Base-by-base conservation (phyloP, 2,113 vertebrate genomes). In the Elaphurus davidianus region DNA sequence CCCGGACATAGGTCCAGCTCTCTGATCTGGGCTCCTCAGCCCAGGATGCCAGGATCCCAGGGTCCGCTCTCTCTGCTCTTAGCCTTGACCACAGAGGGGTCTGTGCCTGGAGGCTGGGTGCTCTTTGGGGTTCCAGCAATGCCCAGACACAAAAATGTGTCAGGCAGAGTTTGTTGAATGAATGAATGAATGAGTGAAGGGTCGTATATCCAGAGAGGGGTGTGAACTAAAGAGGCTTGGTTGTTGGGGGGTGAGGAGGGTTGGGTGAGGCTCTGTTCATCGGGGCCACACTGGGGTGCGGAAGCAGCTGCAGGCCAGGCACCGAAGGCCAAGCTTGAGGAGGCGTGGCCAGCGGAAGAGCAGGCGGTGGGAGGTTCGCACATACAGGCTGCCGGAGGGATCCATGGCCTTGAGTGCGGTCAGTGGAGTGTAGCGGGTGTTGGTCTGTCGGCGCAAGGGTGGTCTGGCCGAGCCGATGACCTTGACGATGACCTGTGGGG, bases 301-400 rank as follows among this genome's bases (percentile, higher is more conserved):
- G 96, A 99, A 99, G 97, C 99, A 99, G 98, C 98, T 99, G 86
- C 99, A 99, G 7, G 99, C 99, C 98, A 99, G 99, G 95, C 99
- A 99, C 86, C 97, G 97, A 3, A 99, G 98, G 91, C 98, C 97
- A 5, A 98, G 90, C 9, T 84, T 98, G 93, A 99, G 98, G 40
- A 99, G 13, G 1, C 82, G 87, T 1, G 98, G 98, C 43, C 99
- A 98, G 84, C 98, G 97, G 96, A 99, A 99, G 96, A 99, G 98
- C 79, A 99, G 97, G 57, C 97, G 95, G 88, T 99, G 98, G 88
- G 98, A 98, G 5, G 97, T 90, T 23, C 97, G 83, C n/a, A 99
- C 98, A 0, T 99, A 99, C 52, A 99, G 98, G 1, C 98, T 95
- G 13, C 99, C 99, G 0, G 98, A 99, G 6, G 99, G 99, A 79